Evolutionary conservation across 2,113 vertebrate genomes (phyloP), one percentile per base, ranked within the genome.

Genomic region (Carassius gibelio): DNA sequence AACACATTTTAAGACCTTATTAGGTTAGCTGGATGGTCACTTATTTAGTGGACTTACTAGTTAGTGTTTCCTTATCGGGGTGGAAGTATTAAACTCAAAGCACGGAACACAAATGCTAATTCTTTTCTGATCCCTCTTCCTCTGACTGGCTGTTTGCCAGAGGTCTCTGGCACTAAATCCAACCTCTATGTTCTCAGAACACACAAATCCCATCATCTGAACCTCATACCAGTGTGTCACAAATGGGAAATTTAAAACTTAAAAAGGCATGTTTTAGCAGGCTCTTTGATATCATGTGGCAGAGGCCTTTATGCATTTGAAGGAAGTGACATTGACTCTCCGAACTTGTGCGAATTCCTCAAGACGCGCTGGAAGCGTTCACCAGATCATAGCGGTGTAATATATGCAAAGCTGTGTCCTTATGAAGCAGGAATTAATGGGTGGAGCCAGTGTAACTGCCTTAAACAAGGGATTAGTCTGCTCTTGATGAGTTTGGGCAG

Each of bases 381-480:
- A 15, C 87, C 87, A 91, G 90, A 91, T 92, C 91, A 92, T 87
- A 92, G 90, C 86, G 85, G 89, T 15, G 80, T 95, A 94, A 95
- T 95, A 83, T 94, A 95, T 95, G 94, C 93, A 94, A 95, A 94
- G 92, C 94, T 91, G 91, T 87, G 88, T 93, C 91, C 91, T 94
- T 92, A 93, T 93, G 91, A 94, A 90, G 93, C 82, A 59, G 48
- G 93, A 92, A 93, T 93, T 94, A 94, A 93, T 91, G 93, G 94
- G 94, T 92, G 94, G 94, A 94, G 94, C 93, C 89, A 90, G 89
- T 94, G 93, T 94, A 94, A 95, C 94, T 93, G 93, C 93, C 94
- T 95, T 95, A 95, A 95, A 94, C 94, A 93, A 94, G 94, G 94
- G 95, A 95, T 95, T 95, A 95, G 93, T 88, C 88, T 90, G 91